Base-by-base conservation (phyloP, 1,140 invertebrate genomes). In the Yoshiicerus persimilis region DNA sequence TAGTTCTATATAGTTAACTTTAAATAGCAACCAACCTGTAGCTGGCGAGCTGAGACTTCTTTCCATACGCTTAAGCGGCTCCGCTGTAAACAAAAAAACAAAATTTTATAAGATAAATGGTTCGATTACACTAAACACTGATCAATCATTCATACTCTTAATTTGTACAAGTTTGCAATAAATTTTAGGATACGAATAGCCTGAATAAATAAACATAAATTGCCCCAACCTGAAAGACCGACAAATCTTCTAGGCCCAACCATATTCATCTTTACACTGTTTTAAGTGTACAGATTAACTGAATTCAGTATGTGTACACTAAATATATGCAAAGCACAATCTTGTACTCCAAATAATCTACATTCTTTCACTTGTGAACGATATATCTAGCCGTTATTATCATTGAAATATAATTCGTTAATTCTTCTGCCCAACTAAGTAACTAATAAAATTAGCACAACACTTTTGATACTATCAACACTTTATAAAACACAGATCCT, bases 31-130 rank as follows among this genome's bases (percentile, higher is more conserved):
- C 90, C 88, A 89, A 91, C 90, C 90, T 91, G 90, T 91, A 89
- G 90, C 90, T 91, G 90, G 90, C 16, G 90, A 91, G 86, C 89
- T 91, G 62, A 91, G 77, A 89, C 90, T 91, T 75, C 89, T 62
- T 86, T 91, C 90, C 88, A 91, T 88, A 9, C 90, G 88, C 87
- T 91, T 91, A 4, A 91, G 89, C 11, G 90, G 90, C 75, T 91
- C 90, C 39, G 90, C 90, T 91, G 86, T 36, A 91, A 91, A 62
- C 87, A 86, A 85, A 89, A 84, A 87, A n/a, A 84, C 16, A 80
- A 27, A 32, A 87, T 39, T 84, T 38, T 20, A 13, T 83, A 86
- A 30, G 30, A 34, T 80, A 80, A 23, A 80, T 32, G 34, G 32
- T 80, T 32, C 30, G 23, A 30, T 80, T 30, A n/a, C 2, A 11